Evolutionary conservation across 2,113 vertebrate species (phyloP).

Genomic region (Odobenus rosmarus): DNA sequence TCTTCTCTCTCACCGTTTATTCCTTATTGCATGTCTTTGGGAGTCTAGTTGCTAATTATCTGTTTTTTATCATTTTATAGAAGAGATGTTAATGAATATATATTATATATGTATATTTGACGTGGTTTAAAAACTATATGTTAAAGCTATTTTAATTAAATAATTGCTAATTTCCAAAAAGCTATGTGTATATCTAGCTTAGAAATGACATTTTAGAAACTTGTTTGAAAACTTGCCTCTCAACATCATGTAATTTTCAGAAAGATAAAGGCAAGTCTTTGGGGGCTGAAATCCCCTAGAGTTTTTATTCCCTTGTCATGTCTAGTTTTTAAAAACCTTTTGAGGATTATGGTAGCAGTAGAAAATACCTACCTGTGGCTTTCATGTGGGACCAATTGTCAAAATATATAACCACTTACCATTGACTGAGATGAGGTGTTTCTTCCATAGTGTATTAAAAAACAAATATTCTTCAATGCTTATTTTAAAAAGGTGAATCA

Average conservation of each 20-base stretch:
- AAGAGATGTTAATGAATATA: neutral
- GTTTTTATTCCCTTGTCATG: conserved; percentile 54
- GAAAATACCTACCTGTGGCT: conserved; percentile 26
- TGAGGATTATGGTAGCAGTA: conserved; percentile 29
- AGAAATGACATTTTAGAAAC: conserved; percentile 40
- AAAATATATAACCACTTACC: neutral
- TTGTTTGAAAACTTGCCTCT: conserved; percentile 27
- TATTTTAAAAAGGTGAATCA: conserved; percentile 22
- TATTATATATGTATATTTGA: neutral
- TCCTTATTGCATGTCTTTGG: neutral
- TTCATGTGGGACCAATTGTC: neutral
- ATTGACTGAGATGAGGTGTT: neutral
- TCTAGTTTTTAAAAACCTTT: conserved; percentile 52
- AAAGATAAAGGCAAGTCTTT: conserved; percentile 41
- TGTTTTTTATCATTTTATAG: conserved; percentile 18
- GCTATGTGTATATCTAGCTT: neutral
- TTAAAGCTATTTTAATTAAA: conserved; percentile 12
- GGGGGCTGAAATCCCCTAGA: neutral
- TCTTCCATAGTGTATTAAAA: neutral
- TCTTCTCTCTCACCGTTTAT: neutral
- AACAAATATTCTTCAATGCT: neutral
- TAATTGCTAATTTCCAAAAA: conserved; percentile 2
- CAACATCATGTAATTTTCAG: conserved; percentile 17
- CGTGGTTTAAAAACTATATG: neutral
- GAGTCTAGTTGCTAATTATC: neutral